Base-by-base conservation (phyloP, 1,140 invertebrate species). In the Drosophila rufa region DNA sequence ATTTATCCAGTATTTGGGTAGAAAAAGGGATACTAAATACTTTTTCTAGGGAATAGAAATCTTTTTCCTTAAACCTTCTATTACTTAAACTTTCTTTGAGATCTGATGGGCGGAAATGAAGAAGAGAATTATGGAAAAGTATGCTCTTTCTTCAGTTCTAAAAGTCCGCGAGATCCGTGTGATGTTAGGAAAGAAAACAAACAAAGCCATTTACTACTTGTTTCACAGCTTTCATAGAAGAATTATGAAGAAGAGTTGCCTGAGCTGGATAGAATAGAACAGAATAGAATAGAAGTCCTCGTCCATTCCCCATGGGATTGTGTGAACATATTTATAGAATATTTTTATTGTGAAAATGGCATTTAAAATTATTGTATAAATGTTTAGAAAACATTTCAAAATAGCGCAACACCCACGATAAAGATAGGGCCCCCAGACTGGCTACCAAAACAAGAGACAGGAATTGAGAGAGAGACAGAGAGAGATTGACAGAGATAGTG, bases 331-430 rank as follows among this genome's bases (percentile, higher is more conserved):
- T 50, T 66, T 64, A 43, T 66, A 79, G 50, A 69, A 80, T 56
- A 47, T 79, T 66, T 70, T 77, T 64, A 80, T 77, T 67, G 60
- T 82, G 83, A 61, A 82, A 82, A 78, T 75, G 79, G 69, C 50
- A 82, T 80, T 73, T 56, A 50, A 79, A 82, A 80, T 79, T 80
- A 70, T 51, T 77, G 60, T 61, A 65, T 60, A 67, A 87, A 87
- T 87, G 67, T 83, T 86, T 83, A 59, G 48, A 59, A 89, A 77
- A 80, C 71, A 83, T 82, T 86, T 79, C 42, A 67, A 80, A 83
- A 86, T 53, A 79, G 64, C 30, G 27, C 25, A 50, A 55, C 47
- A 70, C 47, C 40, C 40, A 68, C 48, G 30, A 65, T 48, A 48
- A 15, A 65, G 27, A 66, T 27, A 48, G 25, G 61, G 33, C 51